Evolutionary conservation across 2,113 vertebrate genomes (phyloP).

Genomic region (Bothrops jararaca): DNA sequence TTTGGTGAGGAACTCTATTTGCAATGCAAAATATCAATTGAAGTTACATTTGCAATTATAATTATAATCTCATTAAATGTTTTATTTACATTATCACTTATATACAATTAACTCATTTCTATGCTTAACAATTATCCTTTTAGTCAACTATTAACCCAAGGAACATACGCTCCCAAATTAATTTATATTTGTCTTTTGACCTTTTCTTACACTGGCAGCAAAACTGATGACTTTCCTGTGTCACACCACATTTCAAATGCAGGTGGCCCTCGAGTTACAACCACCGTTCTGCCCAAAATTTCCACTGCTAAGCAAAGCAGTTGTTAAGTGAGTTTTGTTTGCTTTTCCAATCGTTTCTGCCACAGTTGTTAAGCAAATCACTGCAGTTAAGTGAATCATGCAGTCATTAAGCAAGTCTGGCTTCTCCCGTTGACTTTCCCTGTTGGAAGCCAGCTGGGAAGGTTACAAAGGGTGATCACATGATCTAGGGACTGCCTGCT

Average conservation of each 20-base stretch:
- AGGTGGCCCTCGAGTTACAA: background rate
- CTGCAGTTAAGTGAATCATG: no score
- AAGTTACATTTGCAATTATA: background rate
- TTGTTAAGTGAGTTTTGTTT: background rate
- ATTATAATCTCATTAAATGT: background rate
- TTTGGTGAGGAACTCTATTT: background rate
- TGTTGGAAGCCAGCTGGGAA: no score
- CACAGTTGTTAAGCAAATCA: no score
- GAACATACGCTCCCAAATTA: background rate
- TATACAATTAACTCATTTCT: background rate
- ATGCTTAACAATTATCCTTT: background rate
- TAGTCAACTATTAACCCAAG: background rate
- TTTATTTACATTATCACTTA: background rate
- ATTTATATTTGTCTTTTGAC: background rate
- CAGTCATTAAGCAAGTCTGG: no score
- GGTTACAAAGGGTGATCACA: no score
- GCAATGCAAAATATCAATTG: constrained; percentile 3
- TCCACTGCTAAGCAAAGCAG: background rate
- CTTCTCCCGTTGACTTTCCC: no score
- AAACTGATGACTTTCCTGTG: background rate
- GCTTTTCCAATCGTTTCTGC: background rate
- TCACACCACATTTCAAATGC: background rate
- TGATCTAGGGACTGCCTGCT: no score
- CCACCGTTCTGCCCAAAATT: background rate
- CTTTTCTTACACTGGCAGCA: background rate